A percentile compares a stretch with the other conserved stretches of the same genome.
Conservation (phyloP, 2,113 vertebrate genomes). For the Epinephelus moara region DNA sequence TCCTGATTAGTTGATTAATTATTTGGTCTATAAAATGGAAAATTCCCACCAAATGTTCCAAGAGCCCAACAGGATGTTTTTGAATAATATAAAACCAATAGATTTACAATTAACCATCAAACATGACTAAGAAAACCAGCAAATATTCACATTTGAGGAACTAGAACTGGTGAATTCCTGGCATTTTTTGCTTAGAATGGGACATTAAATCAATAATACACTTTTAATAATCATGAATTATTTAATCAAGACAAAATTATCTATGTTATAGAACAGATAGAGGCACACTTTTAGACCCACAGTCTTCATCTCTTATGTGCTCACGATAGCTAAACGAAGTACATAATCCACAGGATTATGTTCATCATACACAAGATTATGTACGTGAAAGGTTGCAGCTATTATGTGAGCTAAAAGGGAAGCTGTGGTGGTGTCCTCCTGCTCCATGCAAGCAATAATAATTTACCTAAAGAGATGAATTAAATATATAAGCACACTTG, state of each 20-base stretch:
- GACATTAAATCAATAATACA: no score
- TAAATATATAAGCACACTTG: not conserved
- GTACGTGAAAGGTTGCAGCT: slow-evolving; percentile 11
- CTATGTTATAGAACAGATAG: not conserved
- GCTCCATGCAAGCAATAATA: slow-evolving; percentile 6
- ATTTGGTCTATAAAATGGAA: not conserved
- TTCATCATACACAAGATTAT: slow-evolving; percentile 13
- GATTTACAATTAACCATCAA: no score
- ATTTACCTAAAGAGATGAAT: slow-evolving; percentile 48
- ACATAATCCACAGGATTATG: slow-evolving; percentile 19
- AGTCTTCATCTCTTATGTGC: slow-evolving; percentile 1
- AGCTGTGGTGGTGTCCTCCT: not conserved
- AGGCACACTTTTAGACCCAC: not conserved
- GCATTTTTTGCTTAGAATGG: not conserved
- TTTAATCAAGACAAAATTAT: no score
- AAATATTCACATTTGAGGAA: not conserved
- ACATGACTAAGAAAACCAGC: not conserved
- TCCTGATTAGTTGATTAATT: not conserved
- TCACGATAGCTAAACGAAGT: not conserved
- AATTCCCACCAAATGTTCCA: no score
- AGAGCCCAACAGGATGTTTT: no score
- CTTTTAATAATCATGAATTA: no score
- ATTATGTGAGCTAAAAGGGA: slow-evolving; percentile 16
- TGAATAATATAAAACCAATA: no score
- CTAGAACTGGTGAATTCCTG: not conserved